A percentile compares a stretch with the other conserved stretches of the same genome.
These are phyloP conservation scores for Dolichotis patagonum DNA, from an alignment of 2,113 vertebrate species.

Conservation along the genomic window DNA sequence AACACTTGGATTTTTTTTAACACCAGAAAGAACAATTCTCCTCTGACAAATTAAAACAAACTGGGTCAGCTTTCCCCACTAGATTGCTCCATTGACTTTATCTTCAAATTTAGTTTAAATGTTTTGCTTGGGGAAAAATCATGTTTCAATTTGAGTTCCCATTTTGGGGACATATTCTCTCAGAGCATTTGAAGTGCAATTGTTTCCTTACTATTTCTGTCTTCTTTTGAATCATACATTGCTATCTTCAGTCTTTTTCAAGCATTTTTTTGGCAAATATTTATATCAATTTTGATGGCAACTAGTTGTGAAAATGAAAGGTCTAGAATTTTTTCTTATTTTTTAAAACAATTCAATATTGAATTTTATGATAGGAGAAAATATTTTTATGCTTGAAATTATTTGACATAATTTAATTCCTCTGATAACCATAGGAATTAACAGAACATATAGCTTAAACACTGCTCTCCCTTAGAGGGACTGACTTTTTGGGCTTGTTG, in stretches of 20 bases:
- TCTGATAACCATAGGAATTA: not conserved
- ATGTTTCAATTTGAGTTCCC: conserved; percentile 48
- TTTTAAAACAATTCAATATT: conserved; percentile 32
- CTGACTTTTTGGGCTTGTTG: not conserved
- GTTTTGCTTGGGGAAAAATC: conserved; percentile 55
- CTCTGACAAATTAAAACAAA: conserved; percentile 14
- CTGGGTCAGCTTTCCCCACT: conserved; percentile 55
- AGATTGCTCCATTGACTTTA: conserved; percentile 14
- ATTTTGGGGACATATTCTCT: conserved; percentile 51
- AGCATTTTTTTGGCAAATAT: not conserved
- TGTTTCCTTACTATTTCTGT: conserved; percentile 38
- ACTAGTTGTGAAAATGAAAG: conserved; percentile 22
- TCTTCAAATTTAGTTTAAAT: conserved; percentile 66
- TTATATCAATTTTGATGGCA: conserved; percentile 3
- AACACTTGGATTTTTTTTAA: conserved; percentile 26
- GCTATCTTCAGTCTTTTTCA: not conserved
- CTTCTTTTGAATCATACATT: conserved; percentile 17
- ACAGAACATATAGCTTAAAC: not conserved
- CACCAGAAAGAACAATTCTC: conserved; percentile 3
- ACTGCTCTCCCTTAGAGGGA: not conserved
- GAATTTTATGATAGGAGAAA: not conserved
- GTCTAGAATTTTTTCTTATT: not conserved
- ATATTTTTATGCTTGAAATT: not conserved
- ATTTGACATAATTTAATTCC: not conserved
- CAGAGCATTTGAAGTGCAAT: conserved; percentile 48